These are phyloP conservation scores for Cryptotermes secundus DNA, from an alignment of 1,140 invertebrate species.

Conservation along the genomic window DNA sequence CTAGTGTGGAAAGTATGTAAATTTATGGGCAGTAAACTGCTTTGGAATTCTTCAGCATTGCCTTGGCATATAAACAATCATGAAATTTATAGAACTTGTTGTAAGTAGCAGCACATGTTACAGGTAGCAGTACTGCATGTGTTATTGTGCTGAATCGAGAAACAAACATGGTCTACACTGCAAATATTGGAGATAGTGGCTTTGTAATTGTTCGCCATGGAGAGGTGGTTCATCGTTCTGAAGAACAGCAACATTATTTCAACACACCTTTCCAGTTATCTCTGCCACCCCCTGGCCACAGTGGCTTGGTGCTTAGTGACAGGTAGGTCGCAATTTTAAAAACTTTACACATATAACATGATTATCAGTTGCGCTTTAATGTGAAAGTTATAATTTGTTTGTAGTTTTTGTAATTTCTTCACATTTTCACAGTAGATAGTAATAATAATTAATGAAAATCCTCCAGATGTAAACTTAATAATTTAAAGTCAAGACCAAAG, in stretches of 20 bases:
- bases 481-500: no score
- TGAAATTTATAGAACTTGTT: not conserved
- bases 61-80: not conserved
- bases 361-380: no score
- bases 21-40: constrained; percentile 31
- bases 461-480: no score
- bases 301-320: constrained; percentile 81
- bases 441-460: no score
- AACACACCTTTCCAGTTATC: constrained; percentile 97
- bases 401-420: no score
- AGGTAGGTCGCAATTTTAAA: constrained; percentile 55
- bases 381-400: no score
- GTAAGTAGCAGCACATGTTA: constrained; percentile 42
- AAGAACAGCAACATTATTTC: constrained; percentile 98
- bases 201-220: constrained; percentile 89
- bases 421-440: no score
- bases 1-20: no score
- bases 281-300: constrained; percentile 85
- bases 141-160: constrained; percentile 89
- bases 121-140: constrained; percentile 96
- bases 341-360: no score
- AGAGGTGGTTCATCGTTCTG: constrained; percentile 84
- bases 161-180: constrained; percentile 86
- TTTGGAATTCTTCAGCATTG: constrained; percentile 28
- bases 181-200: constrained; percentile 98